Base-by-base conservation (phyloP, 2,797 vertebrate genomes). In the Pteropus rufus region DNA sequence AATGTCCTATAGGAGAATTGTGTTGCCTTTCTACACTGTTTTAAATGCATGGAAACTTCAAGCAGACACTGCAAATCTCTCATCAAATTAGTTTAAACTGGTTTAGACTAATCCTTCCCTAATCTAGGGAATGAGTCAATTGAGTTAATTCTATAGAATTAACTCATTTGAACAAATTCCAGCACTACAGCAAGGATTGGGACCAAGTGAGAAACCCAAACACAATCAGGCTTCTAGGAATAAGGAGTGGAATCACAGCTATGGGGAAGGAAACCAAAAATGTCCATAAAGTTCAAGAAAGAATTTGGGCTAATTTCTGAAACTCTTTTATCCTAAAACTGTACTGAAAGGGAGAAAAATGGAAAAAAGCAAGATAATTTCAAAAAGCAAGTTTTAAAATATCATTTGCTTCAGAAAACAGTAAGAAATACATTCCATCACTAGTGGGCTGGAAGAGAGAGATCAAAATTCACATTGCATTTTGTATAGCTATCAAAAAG, bases 391-490 rank as follows among this genome's bases (percentile, higher is more conserved):
- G 7, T 0, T 18, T 72, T 87, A 96, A 97, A 93, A 21, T 46
- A 73, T 0, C 9, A 4, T 41, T 84, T 49, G 7, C 24, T 41
- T 70, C 29, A 95, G 44, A 96, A 98, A 97, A 23, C 46, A 64
- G 62, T 81, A 97, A 91, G 81, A 90, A 29, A 52, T 70, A 73
- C 31, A 88, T 94, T 44, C 29, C 70, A 90, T 96, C 97, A 92
- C 89, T 96, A 96, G 23, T 89, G 58, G 84, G 65, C 93, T 96
- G 87, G 87, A 88, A 97, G 34, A 34, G 94, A 92, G 90, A 4
- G 36, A 72, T 96, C 81, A 97, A 98, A 96, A 98, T 97, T 97
- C 83, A 92, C 64, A 94, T 95, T 84, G 95, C 72, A 96, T 67
- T 94, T 97, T 97, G 82, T 87, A 97, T 34, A 44, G 89, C 49